Evolutionary conservation across 1,140 invertebrate species (phyloP).

Genomic region (Calosoma granatense): DNA sequence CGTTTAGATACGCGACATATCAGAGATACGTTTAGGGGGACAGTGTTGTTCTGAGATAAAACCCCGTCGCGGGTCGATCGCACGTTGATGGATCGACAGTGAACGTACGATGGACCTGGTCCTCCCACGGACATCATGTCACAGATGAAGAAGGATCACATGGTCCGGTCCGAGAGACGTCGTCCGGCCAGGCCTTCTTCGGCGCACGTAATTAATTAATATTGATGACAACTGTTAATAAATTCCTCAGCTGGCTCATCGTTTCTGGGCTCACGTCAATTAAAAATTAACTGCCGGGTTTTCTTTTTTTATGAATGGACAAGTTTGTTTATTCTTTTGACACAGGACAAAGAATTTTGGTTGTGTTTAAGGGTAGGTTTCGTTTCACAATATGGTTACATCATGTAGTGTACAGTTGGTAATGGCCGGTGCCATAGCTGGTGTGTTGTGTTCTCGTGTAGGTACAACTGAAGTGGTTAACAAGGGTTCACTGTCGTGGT

Average conservation of each 20-base stretch:
- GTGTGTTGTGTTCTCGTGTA: constrained; percentile 10
- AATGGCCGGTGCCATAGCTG: not conserved
- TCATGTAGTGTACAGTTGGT: not conserved
- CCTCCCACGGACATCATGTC: not conserved
- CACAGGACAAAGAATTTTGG: constrained; percentile 14
- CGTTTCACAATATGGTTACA: constrained; percentile 12
- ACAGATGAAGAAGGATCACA: not conserved
- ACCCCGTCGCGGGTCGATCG: not conserved
- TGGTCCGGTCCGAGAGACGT: not conserved
- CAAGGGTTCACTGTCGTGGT: constrained; percentile 6
- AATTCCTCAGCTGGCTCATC: constrained; percentile 16
- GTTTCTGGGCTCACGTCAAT: constrained; percentile 19
- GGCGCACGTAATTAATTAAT: constrained; percentile 21
- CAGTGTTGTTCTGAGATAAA: constrained; percentile 2
- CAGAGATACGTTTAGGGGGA: not conserved
- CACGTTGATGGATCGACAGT: not conserved
- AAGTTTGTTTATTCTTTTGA: constrained; percentile 23
- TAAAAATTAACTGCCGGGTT: constrained; percentile 22
- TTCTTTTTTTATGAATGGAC: constrained; percentile 17
- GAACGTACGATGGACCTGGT: not conserved
- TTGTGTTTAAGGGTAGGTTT: constrained; percentile 12
- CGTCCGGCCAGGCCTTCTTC: not conserved
- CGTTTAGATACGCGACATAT: not conserved
- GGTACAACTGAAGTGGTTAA: constrained; percentile 17
- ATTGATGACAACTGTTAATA: constrained; percentile 20